Base-by-base conservation (phyloP, 1,140 invertebrate genomes). In the Leptopilina clavipes region DNA sequence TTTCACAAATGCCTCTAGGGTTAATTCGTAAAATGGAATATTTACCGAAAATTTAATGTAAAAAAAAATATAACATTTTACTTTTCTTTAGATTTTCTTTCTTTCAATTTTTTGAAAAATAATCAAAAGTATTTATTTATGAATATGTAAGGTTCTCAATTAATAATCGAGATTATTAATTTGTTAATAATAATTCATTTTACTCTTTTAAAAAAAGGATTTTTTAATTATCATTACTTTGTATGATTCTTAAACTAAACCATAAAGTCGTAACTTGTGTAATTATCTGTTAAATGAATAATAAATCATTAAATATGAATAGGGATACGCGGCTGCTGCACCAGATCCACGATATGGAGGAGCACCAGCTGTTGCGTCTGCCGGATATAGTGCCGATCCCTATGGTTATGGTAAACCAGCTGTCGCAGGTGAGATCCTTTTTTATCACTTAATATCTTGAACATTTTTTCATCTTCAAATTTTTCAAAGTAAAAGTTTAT, bases 401-500 rank as follows among this genome's bases (percentile, higher is more conserved):
- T 91, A 90, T 52, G 86, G 85, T 79, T 91, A 91, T 77, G 86
- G 88, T 77, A 91, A 91, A 89, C 83, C 86, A 81, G 86, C 89
- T 78, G 83, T 87, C 79, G 85, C 87, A 83, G 59, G 59, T 65
- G 89, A 90, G 37, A 40, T 40, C 37, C 74, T 54, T 1, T 74
- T 78, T 31, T 40, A 40, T 40, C 37, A 17, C n/a, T 14, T 12
- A 37, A 31, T 70, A 14, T 37, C 37, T 19, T 17, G 44, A 70
- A 10, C 17, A n/a, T n/a, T n/a, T n/a, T 44, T 74, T 8, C 18
- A n/a, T 54, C 22, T n/a, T 54, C 19, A 25, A 43, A 31, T 2
- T 2, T 31, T 31, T 31, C 5, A 31, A 5, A 31, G 25, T 5
- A 31, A 31, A 31, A n/a, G n/a, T n/a, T n/a, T n/a, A n/a, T n/a